A percentile compares a stretch with the other conserved stretches of the same genome.
Conservation (phyloP, 2,113 vertebrate species). For the Tragelaphus buxtoni region DNA sequence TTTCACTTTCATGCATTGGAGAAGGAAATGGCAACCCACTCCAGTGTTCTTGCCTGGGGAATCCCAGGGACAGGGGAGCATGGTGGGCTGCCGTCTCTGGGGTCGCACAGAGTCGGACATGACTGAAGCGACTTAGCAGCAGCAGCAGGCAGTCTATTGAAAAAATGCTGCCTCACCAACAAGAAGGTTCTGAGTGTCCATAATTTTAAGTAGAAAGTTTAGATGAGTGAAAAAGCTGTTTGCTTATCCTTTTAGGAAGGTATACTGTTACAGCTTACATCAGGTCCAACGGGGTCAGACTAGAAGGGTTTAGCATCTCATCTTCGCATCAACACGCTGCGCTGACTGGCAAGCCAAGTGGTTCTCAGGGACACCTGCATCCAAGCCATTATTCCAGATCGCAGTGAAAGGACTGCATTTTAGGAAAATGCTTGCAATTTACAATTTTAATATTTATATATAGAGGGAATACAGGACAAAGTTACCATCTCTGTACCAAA, state of each 20-base stretch:
- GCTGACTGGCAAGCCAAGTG: neutral
- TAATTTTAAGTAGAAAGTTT: slow-evolving; percentile 19
- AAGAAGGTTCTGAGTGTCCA: slow-evolving; percentile 1
- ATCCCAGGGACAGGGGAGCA: no score
- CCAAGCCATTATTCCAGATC: neutral
- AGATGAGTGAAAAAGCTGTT: neutral
- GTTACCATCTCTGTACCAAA: neutral
- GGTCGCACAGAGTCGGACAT: no score
- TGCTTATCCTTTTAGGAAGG: neutral
- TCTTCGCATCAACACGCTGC: neutral
- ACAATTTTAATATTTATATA: slow-evolving; percentile 15
- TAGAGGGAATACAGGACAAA: neutral
- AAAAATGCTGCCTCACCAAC: neutral
- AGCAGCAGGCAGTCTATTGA: neutral
- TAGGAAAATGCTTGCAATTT: slow-evolving; percentile 29
- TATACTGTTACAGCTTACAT: neutral
- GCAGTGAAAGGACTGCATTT: neutral
- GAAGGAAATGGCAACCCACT: no score
- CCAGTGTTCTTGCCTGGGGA: no score
- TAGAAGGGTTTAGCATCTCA: neutral
- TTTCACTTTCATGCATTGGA: no score
- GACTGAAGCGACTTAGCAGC: no score
- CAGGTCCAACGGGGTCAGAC: neutral
- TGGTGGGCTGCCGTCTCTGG: no score
- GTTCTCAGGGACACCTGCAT: neutral